Base-by-base conservation (phyloP, 2,113 vertebrate genomes). In the Sprattus sprattus region DNA sequence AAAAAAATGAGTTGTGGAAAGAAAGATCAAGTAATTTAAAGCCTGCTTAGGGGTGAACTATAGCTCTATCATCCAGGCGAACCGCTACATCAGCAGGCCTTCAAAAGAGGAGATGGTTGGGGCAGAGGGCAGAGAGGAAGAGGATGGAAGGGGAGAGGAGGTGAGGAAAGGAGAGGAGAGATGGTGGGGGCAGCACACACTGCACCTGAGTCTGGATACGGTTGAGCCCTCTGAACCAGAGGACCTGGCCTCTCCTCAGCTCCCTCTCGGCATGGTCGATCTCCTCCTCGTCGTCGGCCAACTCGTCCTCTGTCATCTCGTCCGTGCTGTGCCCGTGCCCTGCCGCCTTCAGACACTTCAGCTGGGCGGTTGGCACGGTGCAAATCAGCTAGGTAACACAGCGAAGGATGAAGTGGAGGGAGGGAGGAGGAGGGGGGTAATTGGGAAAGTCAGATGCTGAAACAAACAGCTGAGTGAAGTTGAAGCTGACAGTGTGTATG, bases 181-280 rank as follows among this genome's bases (percentile, higher is more conserved):
- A 1, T 44, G 39, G 50, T n/a, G 25, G 46, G 49, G 46, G 71
- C 45, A 32, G 81, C 67, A 87, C 60, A 86, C 86, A 93, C 91
- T 87, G 89, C 95, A 97, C 97, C 97, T 98, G 97, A 22, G 97
- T 97, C 94, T 98, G 97, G 89, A 98, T 98, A 89, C 97, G 95
- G 91, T 97, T 97, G 87, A 98, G 96, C 83, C 97, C 97, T 89
- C 97, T 95, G 92, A 97, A 98, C 97, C 97, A 98, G 88, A 98
- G 96, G 93, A 98, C 97, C 94, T 98, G 97, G 83, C 97, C 96
- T 2, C 96, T 94, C 85, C 97, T 95, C 67, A 97, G 95, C 91
- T 98, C 97, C 49, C 97, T 92, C 89, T 97, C 97, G 0, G 97
- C 97, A 0, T 97, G 97, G 93, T 98, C 97, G 0, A 98, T 98